Base-by-base conservation (phyloP, 2,888 invertebrate genomes). In the Drosophila flavopinicola region DNA sequence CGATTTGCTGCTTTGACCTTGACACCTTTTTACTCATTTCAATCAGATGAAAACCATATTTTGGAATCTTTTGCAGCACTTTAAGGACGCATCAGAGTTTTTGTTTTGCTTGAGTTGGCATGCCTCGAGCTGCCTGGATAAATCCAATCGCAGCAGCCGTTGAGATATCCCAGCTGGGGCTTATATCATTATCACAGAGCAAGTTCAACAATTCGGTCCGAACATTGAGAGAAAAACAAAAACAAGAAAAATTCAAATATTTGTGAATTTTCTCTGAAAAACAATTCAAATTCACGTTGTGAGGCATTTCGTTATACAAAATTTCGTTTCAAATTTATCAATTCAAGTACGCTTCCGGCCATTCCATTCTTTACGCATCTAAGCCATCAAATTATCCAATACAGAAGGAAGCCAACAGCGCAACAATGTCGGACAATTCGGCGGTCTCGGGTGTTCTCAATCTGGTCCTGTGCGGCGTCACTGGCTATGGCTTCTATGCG, bases 381-480 rank as follows among this genome's bases (percentile, higher is more conserved):
- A n/a, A n/a, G n/a, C n/a, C n/a, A n/a, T n/a, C 23, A 13, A 7
- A 9, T 23, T 9, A 41, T 6, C 7, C 15, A n/a, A 15, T 15
- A 2, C 3, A 15, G 7, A 27, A 29, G 10, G 15, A 6, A n/a
- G n/a, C n/a, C n/a, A 23, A n/a, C 5, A 23, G 4, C 13, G 4
- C 9, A 2, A 41, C 23, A 0, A 79, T 79, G 84, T 76, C 78
- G 30, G 84, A 79, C 63, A 66, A 61, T 38, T 1, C 24, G 9
- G 61, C 48, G 1, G 66, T 75, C 5, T 45, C 57, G 1, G 42
- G 52, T 3, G 38, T 68, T 0, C 65, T 87, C 13, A 74, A 73
- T 20, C 68, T 52, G 3, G n/a, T 85, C 0, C 64, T 89, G 3
- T 76, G 84, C n/a, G 87, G 88, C 13, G 75, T 74, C 6, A 75